Percentiles rank a stretch among this genome's conserved stretches.
Conservation (phyloP, 2,797 vertebrate species). For the Pitangus sulphuratus region DNA sequence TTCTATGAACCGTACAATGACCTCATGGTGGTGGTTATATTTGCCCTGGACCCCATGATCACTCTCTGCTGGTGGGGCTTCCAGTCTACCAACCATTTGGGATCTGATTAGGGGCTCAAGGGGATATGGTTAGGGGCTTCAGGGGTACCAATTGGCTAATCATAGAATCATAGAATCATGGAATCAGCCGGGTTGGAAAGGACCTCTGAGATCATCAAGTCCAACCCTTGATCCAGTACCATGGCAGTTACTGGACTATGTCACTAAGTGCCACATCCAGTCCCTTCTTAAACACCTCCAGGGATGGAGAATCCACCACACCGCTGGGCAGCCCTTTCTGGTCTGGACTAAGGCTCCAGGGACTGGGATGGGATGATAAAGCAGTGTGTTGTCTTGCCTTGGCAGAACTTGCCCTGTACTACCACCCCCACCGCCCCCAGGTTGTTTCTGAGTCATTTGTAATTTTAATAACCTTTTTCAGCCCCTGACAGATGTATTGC, state of each 20-base stretch:
- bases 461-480: neutral
- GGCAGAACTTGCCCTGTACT: neutral
- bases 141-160: neutral
- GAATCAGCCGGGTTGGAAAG: no score
- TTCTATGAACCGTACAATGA: neutral
- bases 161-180: no score
- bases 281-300: no score
- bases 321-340: neutral
- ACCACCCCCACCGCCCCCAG: no score
- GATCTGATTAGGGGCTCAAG: neutral
- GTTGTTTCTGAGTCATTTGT: neutral
- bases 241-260: no score
- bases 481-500: neutral
- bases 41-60: neutral
- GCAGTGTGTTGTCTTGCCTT: neutral
- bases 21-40: neutral
- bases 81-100: neutral
- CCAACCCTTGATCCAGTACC: no score
- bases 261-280: no score
- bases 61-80: neutral
- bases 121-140: no score
- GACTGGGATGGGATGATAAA: no score
- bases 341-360: neutral
- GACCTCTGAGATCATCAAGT: no score
- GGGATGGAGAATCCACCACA: no score